Conservation (phyloP, 2,888 invertebrate genomes). For the Apeira syringaria region DNA sequence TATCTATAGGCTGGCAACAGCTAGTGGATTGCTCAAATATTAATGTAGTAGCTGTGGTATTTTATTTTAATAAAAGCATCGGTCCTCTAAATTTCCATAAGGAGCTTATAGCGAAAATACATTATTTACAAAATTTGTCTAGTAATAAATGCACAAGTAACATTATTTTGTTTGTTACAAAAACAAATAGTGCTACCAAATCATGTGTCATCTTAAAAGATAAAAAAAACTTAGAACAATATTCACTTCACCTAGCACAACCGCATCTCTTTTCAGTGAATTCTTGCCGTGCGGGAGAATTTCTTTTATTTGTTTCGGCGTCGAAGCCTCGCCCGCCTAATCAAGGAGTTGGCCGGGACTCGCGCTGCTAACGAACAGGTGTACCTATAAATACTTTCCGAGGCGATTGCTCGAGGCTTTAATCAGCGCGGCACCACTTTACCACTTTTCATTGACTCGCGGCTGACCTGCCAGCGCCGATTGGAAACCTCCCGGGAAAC, state of each 20-base stretch:
- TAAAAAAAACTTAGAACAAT: slow-evolving; percentile 22
- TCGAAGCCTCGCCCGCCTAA: slow-evolving; percentile 78
- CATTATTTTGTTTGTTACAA: too few relatives aligned
- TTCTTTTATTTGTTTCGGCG: slow-evolving; percentile 77
- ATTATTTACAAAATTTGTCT: too few relatives aligned
- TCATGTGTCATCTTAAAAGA: too few relatives aligned
- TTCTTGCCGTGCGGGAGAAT: slow-evolving; percentile 64
- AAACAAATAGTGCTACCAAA: too few relatives aligned
- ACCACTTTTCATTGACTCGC: slow-evolving; percentile 81
- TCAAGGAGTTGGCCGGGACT: slow-evolving; percentile 81
- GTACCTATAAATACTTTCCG: slow-evolving; percentile 83
- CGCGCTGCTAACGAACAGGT: slow-evolving; percentile 81
- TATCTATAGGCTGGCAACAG: too few relatives aligned
- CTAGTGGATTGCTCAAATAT: too few relatives aligned
- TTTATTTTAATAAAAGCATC: too few relatives aligned
- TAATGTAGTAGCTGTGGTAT: too few relatives aligned
- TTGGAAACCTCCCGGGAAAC: slow-evolving; percentile 76
- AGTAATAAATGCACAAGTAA: too few relatives aligned
- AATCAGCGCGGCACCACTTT: slow-evolving; percentile 80
- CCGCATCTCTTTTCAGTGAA: slow-evolving; percentile 46
- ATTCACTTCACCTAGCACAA: slow-evolving; percentile 29
- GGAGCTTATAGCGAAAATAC: too few relatives aligned
- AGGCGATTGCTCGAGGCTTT: slow-evolving; percentile 82
- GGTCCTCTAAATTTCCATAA: too few relatives aligned
- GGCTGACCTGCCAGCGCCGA: slow-evolving; percentile 73